Conservation (phyloP, 2,888 invertebrate genomes). For the Parelbella ahira region DNA sequence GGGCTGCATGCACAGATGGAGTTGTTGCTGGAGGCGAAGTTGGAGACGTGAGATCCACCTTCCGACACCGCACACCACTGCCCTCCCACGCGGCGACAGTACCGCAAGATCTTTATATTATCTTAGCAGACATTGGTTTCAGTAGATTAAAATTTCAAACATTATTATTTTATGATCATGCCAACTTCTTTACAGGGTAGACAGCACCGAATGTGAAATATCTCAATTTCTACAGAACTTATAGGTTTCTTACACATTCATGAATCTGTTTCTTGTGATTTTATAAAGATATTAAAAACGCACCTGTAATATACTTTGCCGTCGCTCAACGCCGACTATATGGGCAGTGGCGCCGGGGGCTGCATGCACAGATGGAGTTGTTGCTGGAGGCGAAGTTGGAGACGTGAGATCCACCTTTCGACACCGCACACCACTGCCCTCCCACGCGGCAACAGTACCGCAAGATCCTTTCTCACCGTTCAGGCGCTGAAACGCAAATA, state of each 20-base stretch:
- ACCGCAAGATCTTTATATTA: conserved; percentile 83
- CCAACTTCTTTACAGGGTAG: too few species aligned
- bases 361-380: conserved; percentile 62
- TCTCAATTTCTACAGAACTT: too few species aligned
- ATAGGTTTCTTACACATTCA: too few species aligned
- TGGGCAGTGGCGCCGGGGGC: conserved; percentile 56
- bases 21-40: conserved; percentile 62
- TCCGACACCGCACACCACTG: conserved; percentile 82
- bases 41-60: conserved; percentile 74
- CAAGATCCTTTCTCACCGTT: conserved; percentile 85
- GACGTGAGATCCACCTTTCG: conserved; percentile 78
- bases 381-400: conserved; percentile 62
- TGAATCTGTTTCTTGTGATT: too few species aligned
- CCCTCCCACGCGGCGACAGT: conserved; percentile 85
- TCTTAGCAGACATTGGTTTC: too few species aligned
- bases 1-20: conserved; percentile 61
- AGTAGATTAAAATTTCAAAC: too few species aligned
- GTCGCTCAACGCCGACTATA: conserved; percentile 62
- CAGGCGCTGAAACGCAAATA: conserved; percentile 73
- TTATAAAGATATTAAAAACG: too few species aligned
- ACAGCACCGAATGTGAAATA: too few species aligned
- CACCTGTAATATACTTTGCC: conserved; percentile 79
- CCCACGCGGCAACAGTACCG: conserved; percentile 84
- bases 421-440: conserved; percentile 81
- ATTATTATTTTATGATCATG: too few species aligned